Evolutionary conservation across 2,888 invertebrate genomes (phyloP).

Genomic region (Ashinkailepas kermadecensis): DNA sequence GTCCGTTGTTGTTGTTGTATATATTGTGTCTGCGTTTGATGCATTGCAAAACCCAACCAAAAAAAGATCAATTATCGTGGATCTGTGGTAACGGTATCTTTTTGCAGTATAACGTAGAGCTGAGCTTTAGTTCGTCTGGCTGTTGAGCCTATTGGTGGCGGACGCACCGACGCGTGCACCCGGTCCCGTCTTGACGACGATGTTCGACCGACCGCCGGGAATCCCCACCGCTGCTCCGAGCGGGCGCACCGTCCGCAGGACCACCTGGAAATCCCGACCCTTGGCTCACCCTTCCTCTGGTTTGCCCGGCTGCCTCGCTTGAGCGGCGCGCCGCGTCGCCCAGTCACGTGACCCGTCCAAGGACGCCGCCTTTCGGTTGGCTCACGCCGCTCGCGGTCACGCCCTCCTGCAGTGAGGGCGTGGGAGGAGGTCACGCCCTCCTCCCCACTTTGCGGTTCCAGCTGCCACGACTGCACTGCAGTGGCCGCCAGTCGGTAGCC

Average conservation of each 20-base stretch:
- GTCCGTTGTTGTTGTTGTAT: constrained; percentile 16
- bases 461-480: too few species aligned
- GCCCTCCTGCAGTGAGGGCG: too few species aligned
- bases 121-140: background rate
- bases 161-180: background rate
- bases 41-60: constrained; percentile 14
- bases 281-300: background rate
- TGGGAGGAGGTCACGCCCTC: too few species aligned
- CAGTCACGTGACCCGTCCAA: background rate
- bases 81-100: constrained; percentile 14
- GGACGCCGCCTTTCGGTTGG: background rate
- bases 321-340: background rate
- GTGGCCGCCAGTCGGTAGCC: too few species aligned
- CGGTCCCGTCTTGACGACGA: background rate
- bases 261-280: background rate
- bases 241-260: background rate
- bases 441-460: too few species aligned
- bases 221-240: background rate
- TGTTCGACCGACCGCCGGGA: background rate
- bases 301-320: background rate
- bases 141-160: background rate
- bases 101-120: background rate
- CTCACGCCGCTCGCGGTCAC: background rate
- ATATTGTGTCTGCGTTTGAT: constrained; percentile 14
- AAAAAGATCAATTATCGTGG: constrained; percentile 9